Percentiles rank a stretch among this genome's conserved stretches.
phyloP scores from a whole-genome alignment of 1,140 invertebrate species.

The Drosophila lowei region DNA sequence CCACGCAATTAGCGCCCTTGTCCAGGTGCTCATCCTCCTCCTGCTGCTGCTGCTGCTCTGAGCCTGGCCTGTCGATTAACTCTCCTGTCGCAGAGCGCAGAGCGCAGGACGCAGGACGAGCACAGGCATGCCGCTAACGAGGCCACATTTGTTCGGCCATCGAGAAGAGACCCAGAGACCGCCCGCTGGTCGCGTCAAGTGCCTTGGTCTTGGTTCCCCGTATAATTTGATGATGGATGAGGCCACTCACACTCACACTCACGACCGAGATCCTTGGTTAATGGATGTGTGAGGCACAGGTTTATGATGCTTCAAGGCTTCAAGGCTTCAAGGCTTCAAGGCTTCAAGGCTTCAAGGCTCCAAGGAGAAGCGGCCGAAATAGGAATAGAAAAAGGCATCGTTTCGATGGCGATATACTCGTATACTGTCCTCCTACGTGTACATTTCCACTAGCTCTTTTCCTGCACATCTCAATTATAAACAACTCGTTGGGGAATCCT shows the following conservation, averaged over 20 bases:
- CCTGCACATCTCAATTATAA: no score
- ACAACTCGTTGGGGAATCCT: background rate
- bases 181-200: slow-evolving; percentile 28
- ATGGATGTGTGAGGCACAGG: slow-evolving; percentile 8
- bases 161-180: slow-evolving; percentile 4
- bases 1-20: slow-evolving; percentile 70
- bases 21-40: slow-evolving; percentile 3
- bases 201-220: slow-evolving; percentile 10
- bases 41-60: no score
- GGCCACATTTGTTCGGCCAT: slow-evolving; percentile 40
- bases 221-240: slow-evolving; percentile 67
- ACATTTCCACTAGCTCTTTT: no score
- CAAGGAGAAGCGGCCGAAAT: no score
- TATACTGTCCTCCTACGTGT: no score
- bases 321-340: no score
- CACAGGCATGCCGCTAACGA: slow-evolving; percentile 36
- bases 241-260: slow-evolving; percentile 1
- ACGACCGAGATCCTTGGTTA: no score
- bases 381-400: no score
- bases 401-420: no score
- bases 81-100: slow-evolving; percentile 36
- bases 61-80: slow-evolving; percentile 51
- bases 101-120: background rate
- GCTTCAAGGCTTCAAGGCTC: no score
- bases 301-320: slow-evolving; percentile 2